These are phyloP conservation scores for Acronicta alni DNA, from an alignment of 2,888 invertebrate genomes.

Conservation along the genomic window DNA sequence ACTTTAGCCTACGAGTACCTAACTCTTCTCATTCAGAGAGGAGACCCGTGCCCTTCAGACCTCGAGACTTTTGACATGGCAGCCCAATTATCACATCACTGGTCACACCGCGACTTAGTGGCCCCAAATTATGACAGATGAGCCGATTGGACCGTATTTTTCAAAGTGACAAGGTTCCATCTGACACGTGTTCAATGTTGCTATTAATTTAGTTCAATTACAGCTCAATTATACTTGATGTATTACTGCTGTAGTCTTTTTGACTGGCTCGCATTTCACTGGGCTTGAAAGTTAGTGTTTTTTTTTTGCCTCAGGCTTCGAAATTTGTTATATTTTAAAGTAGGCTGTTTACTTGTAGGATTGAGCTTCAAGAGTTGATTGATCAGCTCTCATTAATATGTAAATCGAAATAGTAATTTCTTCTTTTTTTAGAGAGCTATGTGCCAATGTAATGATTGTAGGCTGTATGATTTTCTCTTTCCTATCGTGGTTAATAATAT, in stretches of 20 bases:
- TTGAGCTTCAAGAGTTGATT: background rate
- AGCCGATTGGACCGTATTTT: background rate
- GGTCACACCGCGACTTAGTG: background rate
- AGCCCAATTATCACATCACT: too few relatives aligned
- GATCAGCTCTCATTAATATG: background rate
- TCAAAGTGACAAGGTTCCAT: conserved; percentile 3
- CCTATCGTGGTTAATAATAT: too few relatives aligned
- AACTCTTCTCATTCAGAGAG: too few relatives aligned
- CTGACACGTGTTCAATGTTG: conserved; percentile 1
- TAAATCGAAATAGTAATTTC: background rate
- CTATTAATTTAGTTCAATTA: conserved; percentile 13
- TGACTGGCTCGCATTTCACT: conserved; percentile 27
- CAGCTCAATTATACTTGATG: conserved; percentile 36
- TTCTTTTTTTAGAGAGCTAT: too few relatives aligned
- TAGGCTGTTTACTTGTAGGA: conserved; percentile 22
- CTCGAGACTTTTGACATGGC: too few relatives aligned
- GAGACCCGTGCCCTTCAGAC: too few relatives aligned
- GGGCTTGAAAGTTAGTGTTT: conserved; percentile 33
- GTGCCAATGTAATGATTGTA: too few relatives aligned
- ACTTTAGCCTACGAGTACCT: too few relatives aligned
- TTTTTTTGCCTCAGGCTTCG: conserved; percentile 18
- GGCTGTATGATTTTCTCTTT: too few relatives aligned
- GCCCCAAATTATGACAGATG: conserved; percentile 5
- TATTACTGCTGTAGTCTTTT: conserved; percentile 4
- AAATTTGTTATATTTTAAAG: conserved; percentile 17